Evolutionary conservation across 2,888 invertebrate species (phyloP).

Genomic region (Cinara cedri): DNA sequence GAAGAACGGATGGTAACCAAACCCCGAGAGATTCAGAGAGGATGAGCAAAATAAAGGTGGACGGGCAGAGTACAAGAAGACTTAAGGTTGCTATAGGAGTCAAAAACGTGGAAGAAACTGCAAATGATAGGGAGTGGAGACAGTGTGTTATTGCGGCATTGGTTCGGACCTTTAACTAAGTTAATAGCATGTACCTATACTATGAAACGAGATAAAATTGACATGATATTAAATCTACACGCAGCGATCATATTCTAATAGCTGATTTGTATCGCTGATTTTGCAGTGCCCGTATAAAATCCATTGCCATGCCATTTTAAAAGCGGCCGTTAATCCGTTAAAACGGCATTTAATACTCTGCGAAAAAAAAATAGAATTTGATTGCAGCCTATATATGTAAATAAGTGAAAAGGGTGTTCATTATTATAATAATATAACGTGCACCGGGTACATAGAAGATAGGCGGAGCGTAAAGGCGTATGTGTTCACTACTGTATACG

Average conservation of each 20-base stretch:
- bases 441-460: slow-evolving; percentile 38
- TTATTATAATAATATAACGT: slow-evolving; percentile 37
- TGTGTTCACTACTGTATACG: background rate
- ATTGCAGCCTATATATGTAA: slow-evolving; percentile 53
- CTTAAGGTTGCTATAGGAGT: no score
- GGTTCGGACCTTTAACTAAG: no score
- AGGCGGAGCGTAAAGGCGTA: slow-evolving; percentile 52
- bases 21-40: no score
- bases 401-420: slow-evolving; percentile 57
- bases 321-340: slow-evolving; percentile 53
- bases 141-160: no score
- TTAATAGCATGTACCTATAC: no score
- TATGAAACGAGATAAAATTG: background rate
- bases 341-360: slow-evolving; percentile 56
- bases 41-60: no score
- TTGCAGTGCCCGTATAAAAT: background rate
- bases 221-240: background rate
- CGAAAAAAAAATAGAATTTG: slow-evolving; percentile 36
- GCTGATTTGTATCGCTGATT: slow-evolving; percentile 29
- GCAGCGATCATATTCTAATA: background rate
- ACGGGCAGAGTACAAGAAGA: no score
- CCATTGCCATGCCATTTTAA: background rate
- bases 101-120: no score
- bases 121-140: no score
- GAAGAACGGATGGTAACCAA: no score